Evolutionary conservation across 2,113 vertebrate species (phyloP).

Genomic region (Ammospiza nelsoni): DNA sequence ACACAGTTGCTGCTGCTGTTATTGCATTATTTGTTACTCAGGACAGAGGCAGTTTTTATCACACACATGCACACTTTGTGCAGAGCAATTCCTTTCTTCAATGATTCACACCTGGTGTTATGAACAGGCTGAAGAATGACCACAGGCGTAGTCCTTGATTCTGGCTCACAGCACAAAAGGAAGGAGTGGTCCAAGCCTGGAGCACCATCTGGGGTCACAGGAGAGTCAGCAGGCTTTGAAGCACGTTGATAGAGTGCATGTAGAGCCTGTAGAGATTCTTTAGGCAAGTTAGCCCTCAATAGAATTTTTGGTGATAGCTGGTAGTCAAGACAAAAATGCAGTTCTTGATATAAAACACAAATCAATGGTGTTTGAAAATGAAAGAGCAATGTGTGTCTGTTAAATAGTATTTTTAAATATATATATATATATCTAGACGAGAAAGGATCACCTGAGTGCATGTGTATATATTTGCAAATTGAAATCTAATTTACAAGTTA

Average conservation of each 20-base stretch:
- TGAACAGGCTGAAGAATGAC: background rate
- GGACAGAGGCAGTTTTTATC: background rate
- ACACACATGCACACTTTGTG: fast-evolving
- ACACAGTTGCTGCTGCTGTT: background rate
- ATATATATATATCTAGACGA: background rate
- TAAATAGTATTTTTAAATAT: background rate
- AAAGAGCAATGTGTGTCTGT: background rate
- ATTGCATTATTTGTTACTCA: background rate
- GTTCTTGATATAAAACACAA: background rate
- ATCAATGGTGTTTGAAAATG: background rate
- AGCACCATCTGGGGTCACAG: no score
- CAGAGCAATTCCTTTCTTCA: background rate
- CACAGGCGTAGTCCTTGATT: background rate
- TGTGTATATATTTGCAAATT: background rate
- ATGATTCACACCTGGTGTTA: background rate
- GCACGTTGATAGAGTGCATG: fast-evolving
- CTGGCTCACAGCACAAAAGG: background rate
- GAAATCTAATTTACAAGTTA: slow-evolving; percentile 1
- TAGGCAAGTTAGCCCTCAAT: background rate
- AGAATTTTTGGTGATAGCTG: background rate
- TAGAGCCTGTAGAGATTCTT: background rate
- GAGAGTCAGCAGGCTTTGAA: background rate
- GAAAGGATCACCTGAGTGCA: background rate
- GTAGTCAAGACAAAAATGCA: background rate
- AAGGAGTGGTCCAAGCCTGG: background rate